Evolutionary conservation across 2,797 vertebrate genomes (phyloP).

Genomic region (Urocyon cinereoargenteus): DNA sequence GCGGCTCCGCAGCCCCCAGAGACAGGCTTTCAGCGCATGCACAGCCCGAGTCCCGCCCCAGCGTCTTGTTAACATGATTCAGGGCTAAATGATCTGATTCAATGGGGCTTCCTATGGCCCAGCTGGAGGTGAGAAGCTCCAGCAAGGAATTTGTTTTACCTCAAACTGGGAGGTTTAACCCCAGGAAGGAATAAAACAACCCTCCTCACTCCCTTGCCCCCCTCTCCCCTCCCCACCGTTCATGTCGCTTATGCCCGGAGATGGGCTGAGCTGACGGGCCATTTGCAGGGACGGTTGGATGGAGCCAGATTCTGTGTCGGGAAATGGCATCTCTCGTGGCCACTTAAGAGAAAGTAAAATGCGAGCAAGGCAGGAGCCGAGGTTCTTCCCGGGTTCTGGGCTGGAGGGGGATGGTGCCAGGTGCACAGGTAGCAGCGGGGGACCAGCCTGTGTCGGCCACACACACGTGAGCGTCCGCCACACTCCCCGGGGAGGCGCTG

Average conservation of each 20-base stretch:
- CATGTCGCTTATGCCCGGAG: no score
- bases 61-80: slow-evolving; percentile 86
- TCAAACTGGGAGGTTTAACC: slow-evolving; percentile 84
- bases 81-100: slow-evolving; percentile 86
- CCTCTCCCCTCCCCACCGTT: no score
- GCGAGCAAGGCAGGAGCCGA: background rate
- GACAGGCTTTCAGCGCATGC: slow-evolving; percentile 82
- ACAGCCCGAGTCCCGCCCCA: slow-evolving; percentile 73
- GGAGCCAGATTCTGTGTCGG: background rate
- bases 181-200: slow-evolving; percentile 57
- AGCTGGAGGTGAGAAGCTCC: slow-evolving; percentile 86
- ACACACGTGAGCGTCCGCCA: rapidly evolving
- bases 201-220: slow-evolving; percentile 34
- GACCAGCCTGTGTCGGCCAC: rapidly evolving
- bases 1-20: slow-evolving; percentile 82
- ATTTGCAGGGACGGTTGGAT: background rate
- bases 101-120: slow-evolving; percentile 86
- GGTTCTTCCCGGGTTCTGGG: background rate
- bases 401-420: rapidly evolving
- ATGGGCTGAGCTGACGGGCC: background rate
- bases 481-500: rapidly evolving
- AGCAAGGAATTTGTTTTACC: slow-evolving; percentile 85
- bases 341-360: background rate
- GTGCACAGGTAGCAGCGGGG: rapidly evolving
- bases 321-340: background rate